Conservation (phyloP, 2,113 vertebrate genomes). For the Megaleporinus macrocephalus region DNA sequence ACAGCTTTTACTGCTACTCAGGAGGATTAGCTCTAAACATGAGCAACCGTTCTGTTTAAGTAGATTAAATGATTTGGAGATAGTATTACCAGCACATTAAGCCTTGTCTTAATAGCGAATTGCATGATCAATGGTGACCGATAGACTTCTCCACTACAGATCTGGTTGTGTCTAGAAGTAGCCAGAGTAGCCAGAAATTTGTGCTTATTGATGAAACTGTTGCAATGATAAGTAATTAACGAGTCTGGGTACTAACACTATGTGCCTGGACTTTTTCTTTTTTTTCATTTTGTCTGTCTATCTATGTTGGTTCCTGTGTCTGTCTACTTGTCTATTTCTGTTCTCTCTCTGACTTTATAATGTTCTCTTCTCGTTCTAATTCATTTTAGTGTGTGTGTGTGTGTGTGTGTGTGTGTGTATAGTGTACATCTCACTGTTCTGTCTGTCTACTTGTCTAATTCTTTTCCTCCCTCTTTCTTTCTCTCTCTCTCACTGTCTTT, state of each 20-base stretch:
- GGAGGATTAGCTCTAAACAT: background rate
- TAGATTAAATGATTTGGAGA: slow-evolving; percentile 5
- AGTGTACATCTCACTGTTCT: no score
- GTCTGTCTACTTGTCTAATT: no score
- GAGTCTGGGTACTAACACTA: background rate
- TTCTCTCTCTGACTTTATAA: no score
- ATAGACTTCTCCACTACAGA: background rate
- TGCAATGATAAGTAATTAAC: background rate
- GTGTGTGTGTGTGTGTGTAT: no score
- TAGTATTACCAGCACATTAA: background rate
- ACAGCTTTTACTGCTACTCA: background rate
- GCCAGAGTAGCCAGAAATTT: no score
- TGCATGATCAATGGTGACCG: background rate
- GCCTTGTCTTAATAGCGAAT: background rate
- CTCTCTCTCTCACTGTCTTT: no score
- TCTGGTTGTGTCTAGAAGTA: background rate
- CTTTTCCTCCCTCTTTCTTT: no score
- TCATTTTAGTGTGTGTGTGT: no score
- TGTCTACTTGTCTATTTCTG: no score
- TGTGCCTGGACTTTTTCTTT: background rate
- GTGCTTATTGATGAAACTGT: background rate
- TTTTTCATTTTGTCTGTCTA: no score
- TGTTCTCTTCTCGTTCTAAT: no score
- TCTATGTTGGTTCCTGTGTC: no score
- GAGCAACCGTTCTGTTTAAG: background rate